Evolutionary conservation across 1,140 invertebrate genomes (phyloP).

Genomic region (Argopecten irradians): DNA sequence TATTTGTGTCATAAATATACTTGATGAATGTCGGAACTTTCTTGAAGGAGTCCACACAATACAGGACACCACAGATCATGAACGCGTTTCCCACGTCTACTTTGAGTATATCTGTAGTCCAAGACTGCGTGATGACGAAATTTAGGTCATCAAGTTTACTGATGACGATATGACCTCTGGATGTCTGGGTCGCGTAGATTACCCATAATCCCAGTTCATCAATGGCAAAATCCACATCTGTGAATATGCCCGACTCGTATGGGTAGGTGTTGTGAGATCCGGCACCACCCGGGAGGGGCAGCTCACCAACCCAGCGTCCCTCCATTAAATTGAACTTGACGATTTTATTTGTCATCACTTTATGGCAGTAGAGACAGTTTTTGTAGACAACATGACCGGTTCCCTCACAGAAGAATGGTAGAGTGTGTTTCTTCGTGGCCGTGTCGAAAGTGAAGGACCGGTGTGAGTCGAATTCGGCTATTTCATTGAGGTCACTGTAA

Average conservation of each 20-base stretch:
- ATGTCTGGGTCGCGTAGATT: slow-evolving; percentile 63
- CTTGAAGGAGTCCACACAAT: slow-evolving; percentile 64
- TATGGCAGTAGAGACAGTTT: slow-evolving; percentile 66
- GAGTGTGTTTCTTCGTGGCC: slow-evolving; percentile 42
- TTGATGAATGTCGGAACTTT: slow-evolving; percentile 66
- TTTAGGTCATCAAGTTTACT: slow-evolving; percentile 63
- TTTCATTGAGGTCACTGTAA: slow-evolving; percentile 56
- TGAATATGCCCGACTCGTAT: slow-evolving; percentile 63
- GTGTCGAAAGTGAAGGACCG: slow-evolving; percentile 31
- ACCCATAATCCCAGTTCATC: slow-evolving; percentile 72
- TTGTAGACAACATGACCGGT: slow-evolving; percentile 70
- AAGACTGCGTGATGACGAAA: slow-evolving; percentile 63
- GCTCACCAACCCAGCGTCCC: slow-evolving; percentile 55
- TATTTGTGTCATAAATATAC: slow-evolving; percentile 69
- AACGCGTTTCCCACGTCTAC: slow-evolving; percentile 67
- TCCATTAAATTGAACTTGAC: slow-evolving; percentile 64
- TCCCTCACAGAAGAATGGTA: slow-evolving; percentile 69
- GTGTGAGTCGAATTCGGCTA: slow-evolving; percentile 44
- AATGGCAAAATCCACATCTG: slow-evolving; percentile 70
- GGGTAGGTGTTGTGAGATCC: slow-evolving; percentile 65
- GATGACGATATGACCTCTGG: slow-evolving; percentile 68
- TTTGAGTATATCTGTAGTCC: slow-evolving; percentile 67
- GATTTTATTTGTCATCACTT: slow-evolving; percentile 63
- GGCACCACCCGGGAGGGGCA: slow-evolving; percentile 54
- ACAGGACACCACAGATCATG: slow-evolving; percentile 72